phyloP scores from a whole-genome alignment of 2,113 vertebrate species.

The Eurystomus gularis region DNA sequence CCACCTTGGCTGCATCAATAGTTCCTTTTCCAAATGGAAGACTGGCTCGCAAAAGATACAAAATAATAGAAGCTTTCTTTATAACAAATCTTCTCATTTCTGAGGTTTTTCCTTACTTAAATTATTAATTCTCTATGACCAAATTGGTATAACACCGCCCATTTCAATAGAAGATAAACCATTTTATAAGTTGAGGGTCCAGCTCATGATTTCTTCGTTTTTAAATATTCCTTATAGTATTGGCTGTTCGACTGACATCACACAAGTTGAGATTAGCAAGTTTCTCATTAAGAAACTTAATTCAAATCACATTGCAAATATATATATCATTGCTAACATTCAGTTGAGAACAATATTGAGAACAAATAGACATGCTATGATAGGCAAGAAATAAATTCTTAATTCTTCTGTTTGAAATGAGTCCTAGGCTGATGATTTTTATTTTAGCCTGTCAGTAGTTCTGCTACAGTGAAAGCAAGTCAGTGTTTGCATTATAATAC shows the following conservation, averaged over 20 bases:
- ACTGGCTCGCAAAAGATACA: not conserved
- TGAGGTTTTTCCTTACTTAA: not conserved
- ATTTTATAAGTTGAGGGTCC: not conserved
- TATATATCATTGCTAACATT: not conserved
- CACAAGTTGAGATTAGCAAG: not conserved
- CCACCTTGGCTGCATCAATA: not conserved
- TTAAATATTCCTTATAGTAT: not conserved
- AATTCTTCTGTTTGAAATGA: not conserved
- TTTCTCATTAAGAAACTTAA: not conserved
- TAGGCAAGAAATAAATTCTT: not conserved
- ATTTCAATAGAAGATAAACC: not conserved
- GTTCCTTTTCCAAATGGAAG: not conserved
- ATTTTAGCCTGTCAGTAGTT: not conserved
- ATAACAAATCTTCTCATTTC: not conserved
- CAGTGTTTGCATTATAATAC: slow-evolving; percentile 11
- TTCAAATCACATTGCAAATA: not conserved
- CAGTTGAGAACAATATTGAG: not conserved
- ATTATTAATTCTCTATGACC: not conserved
- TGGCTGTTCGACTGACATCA: not conserved
- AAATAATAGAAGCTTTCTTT: not conserved
- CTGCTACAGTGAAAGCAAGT: not conserved
- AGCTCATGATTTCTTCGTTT: not conserved
- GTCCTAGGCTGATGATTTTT: not conserved
- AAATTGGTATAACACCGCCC: not conserved
- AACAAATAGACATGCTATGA: not conserved